phyloP scores from a whole-genome alignment of 1,140 invertebrate species.

The Melipona quadrifasciata region DNA sequence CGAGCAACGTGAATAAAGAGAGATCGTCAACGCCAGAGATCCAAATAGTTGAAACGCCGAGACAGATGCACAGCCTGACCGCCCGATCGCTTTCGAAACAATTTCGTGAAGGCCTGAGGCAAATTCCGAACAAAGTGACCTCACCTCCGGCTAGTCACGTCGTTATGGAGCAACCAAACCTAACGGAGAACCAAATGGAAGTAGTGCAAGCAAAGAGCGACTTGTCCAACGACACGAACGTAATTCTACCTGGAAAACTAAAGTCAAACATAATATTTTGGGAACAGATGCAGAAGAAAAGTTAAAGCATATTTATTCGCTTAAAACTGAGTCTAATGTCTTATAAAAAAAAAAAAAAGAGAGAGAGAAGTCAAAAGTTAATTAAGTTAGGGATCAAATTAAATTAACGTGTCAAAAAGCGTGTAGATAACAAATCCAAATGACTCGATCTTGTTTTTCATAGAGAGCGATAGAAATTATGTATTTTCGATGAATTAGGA shows the following conservation, averaged over 20 bases:
- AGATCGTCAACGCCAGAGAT: slow-evolving; percentile 74
- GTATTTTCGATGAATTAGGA: neutral
- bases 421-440: neutral
- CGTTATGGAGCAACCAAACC: slow-evolving; percentile 55
- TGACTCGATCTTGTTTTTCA: neutral
- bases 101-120: slow-evolving; percentile 86
- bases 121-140: slow-evolving; percentile 73
- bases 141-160: slow-evolving; percentile 63
- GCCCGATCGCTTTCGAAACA: slow-evolving; percentile 90
- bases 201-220: slow-evolving; percentile 51
- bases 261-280: slow-evolving; percentile 78
- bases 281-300: slow-evolving; percentile 74
- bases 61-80: slow-evolving; percentile 90
- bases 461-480: neutral
- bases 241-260: slow-evolving; percentile 73
- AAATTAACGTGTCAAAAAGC: neutral
- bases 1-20: slow-evolving; percentile 56
- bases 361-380: neutral
- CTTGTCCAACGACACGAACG: slow-evolving; percentile 40
- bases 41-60: slow-evolving; percentile 75
- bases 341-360: neutral
- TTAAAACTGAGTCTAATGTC: neutral
- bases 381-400: neutral
- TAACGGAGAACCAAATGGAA: slow-evolving; percentile 48
- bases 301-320: slow-evolving; percentile 38